Evolutionary conservation across 2,113 vertebrate species (phyloP).

Genomic region (Anseranas semipalmata): DNA sequence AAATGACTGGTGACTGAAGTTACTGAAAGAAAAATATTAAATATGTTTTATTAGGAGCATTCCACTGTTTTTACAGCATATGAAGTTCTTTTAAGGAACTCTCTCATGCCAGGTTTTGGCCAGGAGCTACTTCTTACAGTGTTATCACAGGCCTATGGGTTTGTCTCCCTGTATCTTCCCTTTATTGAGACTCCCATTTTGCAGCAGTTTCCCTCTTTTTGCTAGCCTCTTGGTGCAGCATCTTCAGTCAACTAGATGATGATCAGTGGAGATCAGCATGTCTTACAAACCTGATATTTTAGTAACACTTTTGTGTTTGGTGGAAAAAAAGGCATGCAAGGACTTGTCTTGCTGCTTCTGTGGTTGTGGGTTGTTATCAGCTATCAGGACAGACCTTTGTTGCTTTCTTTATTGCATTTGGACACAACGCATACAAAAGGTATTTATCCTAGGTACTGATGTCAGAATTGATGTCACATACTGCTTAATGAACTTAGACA

Average conservation of each 20-base stretch:
- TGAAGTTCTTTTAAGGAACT: neutral
- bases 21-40: neutral
- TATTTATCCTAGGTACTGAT: neutral
- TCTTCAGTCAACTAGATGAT: neutral
- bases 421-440: neutral
- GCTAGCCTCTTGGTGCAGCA: neutral
- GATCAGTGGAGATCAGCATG: neutral
- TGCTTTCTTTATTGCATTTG: neutral
- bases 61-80: neutral
- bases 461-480: neutral
- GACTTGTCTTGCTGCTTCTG: neutral
- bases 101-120: neutral
- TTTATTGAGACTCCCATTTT: neutral
- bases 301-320: neutral
- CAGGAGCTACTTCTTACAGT: neutral
- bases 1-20: neutral
- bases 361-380: neutral
- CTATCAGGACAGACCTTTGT: neutral
- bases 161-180: neutral
- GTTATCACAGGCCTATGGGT: neutral
- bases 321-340: neutral
- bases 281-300: neutral
- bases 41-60: neutral
- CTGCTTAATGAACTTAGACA: neutral
- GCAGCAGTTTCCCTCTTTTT: neutral